Evolutionary conservation across 2,797 vertebrate species (phyloP).

Genomic region (Sebastiscus tertius): DNA sequence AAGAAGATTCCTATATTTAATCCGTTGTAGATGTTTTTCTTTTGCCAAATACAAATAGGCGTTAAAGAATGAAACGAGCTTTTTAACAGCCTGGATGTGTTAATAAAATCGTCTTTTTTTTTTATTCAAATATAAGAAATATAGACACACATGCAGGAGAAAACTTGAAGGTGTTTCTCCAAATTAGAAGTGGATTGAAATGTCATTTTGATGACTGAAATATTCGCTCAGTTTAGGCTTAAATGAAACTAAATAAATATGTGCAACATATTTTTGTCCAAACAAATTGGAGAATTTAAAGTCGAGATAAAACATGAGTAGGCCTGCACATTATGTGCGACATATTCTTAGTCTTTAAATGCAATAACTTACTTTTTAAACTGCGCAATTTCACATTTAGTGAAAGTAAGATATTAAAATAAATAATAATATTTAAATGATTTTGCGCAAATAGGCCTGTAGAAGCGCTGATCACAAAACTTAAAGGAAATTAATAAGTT

Average conservation of each 20-base stretch:
- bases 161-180: neutral
- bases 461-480: neutral
- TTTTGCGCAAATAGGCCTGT: constrained; percentile 14
- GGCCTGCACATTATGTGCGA: constrained; percentile 13
- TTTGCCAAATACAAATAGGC: constrained; percentile 1
- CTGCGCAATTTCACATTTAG: neutral
- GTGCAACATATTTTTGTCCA: neutral
- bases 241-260: neutral
- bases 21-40: neutral
- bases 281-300: neutral
- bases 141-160: neutral
- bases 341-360: neutral
- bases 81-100: neutral
- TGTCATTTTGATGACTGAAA: neutral
- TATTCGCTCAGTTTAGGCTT: neutral
- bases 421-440: neutral
- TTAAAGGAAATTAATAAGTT: neutral
- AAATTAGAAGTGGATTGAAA: constrained; percentile 4
- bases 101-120: neutral
- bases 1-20: constrained; percentile 3
- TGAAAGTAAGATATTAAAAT: neutral
- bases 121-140: constrained; percentile 9
- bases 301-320: neutral
- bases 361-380: neutral
- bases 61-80: neutral